These are phyloP conservation scores for Drosophila bocqueti DNA, from an alignment of 1,140 invertebrate species.

Conservation along the genomic window DNA sequence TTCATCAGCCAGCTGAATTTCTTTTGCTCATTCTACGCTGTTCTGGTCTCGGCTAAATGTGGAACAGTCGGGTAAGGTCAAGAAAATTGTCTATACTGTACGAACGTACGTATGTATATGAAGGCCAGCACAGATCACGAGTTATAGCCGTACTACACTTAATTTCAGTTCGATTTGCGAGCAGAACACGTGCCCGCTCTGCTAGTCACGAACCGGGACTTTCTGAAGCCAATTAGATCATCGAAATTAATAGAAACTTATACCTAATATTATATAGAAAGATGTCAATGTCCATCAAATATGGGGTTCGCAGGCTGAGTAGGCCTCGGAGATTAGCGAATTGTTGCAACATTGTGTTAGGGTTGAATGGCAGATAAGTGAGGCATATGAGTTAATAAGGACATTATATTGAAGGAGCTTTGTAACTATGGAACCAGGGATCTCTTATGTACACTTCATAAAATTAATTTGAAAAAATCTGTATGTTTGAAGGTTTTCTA, in stretches of 20 bases:
- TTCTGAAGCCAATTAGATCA: slow-evolving; percentile 49
- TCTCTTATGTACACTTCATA: neutral
- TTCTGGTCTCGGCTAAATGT: slow-evolving; percentile 36
- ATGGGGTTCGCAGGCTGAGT: slow-evolving; percentile 2
- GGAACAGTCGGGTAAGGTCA: slow-evolving; percentile 51
- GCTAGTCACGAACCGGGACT: slow-evolving; percentile 17
- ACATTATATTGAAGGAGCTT: neutral
- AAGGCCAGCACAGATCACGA: slow-evolving; percentile 41
- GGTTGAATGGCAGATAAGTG: slow-evolving; percentile 1
- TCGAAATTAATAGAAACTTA: slow-evolving; percentile 27
- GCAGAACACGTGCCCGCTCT: slow-evolving; percentile 39
- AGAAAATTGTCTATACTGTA: slow-evolving; percentile 32
- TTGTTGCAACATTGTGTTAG: slow-evolving; percentile 21
- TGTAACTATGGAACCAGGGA: neutral
- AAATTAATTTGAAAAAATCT: neutral
- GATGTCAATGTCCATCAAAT: neutral
- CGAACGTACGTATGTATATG: neutral
- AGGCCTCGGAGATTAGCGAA: slow-evolving; percentile 20
- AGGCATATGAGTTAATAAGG: neutral
- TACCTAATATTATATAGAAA: neutral
- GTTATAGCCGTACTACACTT: slow-evolving; percentile 9
- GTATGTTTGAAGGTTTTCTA: too few species aligned
- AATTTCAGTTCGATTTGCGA: slow-evolving; percentile 11
- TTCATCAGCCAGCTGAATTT: slow-evolving; percentile 56
- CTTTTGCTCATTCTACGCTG: slow-evolving; percentile 11